Evolutionary conservation across 2,113 vertebrate genomes (phyloP), one percentile per base, ranked within the genome.

Genomic region (Oostethus manadensis): DNA sequence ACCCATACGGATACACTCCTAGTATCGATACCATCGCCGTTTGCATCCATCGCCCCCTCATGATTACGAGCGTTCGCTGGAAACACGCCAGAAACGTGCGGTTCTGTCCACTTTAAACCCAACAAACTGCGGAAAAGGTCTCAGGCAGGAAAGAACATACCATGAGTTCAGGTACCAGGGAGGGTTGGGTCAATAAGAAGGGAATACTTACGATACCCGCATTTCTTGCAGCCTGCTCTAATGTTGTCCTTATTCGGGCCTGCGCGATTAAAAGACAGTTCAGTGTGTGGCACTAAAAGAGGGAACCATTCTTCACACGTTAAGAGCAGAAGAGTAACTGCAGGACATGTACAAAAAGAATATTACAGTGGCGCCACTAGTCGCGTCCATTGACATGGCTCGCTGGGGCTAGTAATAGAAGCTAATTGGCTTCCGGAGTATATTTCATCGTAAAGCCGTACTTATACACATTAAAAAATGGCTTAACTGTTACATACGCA

Each of bases 201-300:
- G 0, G 29, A 62, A 56, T 81, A 96, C 97, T 97, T 90, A 99
- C 96, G 95, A 82, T 99, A 99, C 62, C 97, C 96, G 74, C 97
- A 99, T 83, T 97, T 96, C 80, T 98, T 99, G 86, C 97, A 99
- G 43, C 97, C 97, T 60, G 97, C 97, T 84, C 97, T 90, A 66
- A 99, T 95, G 72, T 90, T 98, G 86, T 99, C 97, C 74, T 98
- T 98, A 84, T 95, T 99, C 58, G 92, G 92, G 71, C 95, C 97
- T 99, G 86, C 71, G 21, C 61, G 83, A 86, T 46, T 26, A 11
- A 46, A 45, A 2, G 47, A 8, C 3, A 8, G 10, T 7, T 44
- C 20, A 29, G 8, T 18, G 9, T 40, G 35, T 40, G 13, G 6
- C 33, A 40, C 18, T 15, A 40, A 40, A 21, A 18, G 2, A 1